phyloP scores from a whole-genome alignment of 2,113 vertebrate species.

The Phoxinus phoxinus region DNA sequence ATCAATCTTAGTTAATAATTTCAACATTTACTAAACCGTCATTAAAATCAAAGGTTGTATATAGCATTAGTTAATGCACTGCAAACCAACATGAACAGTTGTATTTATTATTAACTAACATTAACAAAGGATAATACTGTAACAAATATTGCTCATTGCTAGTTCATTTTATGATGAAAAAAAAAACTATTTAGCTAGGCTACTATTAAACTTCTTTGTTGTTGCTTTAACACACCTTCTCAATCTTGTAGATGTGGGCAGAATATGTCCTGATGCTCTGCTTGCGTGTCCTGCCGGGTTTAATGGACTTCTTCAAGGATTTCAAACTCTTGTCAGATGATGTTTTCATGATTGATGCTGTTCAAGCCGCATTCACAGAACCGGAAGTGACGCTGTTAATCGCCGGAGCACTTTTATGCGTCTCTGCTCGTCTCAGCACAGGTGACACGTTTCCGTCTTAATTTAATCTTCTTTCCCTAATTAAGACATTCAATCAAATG shows the following conservation, averaged over 20 bases:
- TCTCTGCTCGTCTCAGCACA: not conserved
- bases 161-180: too few relatives aligned
- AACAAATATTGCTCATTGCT: too few relatives aligned
- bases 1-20: too few relatives aligned
- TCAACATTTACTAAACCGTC: too few relatives aligned
- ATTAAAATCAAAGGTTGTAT: too few relatives aligned
- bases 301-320: not conserved
- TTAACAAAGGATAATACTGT: too few relatives aligned
- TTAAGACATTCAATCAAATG: not conserved
- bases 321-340: not conserved
- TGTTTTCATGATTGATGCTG: slow-evolving; percentile 49
- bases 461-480: not conserved
- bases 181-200: too few relatives aligned
- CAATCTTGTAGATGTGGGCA: slow-evolving; percentile 49
- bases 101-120: too few relatives aligned
- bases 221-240: slow-evolving; percentile 42
- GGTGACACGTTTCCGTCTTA: not conserved
- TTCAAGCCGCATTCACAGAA: not conserved
- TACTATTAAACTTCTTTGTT: too few relatives aligned
- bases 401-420: not conserved
- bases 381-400: not conserved
- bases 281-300: not conserved
- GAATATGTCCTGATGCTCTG: slow-evolving; percentile 18
- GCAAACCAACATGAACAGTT: too few relatives aligned
- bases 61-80: too few relatives aligned